Base-by-base conservation (phyloP, 2,113 vertebrate genomes). In the Lucifuga dentata region DNA sequence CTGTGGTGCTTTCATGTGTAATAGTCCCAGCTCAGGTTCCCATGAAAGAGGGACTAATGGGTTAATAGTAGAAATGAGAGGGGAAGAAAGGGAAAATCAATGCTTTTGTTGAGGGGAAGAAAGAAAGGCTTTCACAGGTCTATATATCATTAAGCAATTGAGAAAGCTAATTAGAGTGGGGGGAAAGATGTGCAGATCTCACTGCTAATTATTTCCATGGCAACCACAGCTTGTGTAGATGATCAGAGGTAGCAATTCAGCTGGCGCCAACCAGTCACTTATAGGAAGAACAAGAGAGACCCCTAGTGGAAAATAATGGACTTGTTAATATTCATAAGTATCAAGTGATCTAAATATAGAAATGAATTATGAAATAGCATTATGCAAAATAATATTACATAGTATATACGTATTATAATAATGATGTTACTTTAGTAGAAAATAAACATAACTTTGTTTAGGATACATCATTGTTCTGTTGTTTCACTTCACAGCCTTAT, bases 81-180 rank as follows among this genome's bases (percentile, higher is more conserved):
- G 76, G 89, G 85, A 89, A 85, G 89, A 84, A 83, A 81, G 52
- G 73, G 80, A 71, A 88, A 88, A 91, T 92, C 87, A 89, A 89
- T 91, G 90, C 91, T 91, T 92, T 93, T 93, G 90, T 93, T 85
- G 84, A 86, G 78, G 65, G 83, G 79, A 89, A 92, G 90, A 92
- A 90, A 92, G 86, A 77, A 83, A 89, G 83, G 86, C 90, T 92
- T 92, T 92, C 91, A 91, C 91, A 93, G 89, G 92, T 93, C 91
- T 91, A 91, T 91, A 89, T 93, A 89, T 92, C 92, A 93, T 93
- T 93, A 93, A 92, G 92, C 91, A 93, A 93, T 92, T 93, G 90
- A 92, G 89, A 90, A 93, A 90, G 89, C 89, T 93, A 93, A 93
- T 93, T 93, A 92, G 89, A 89, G 87, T 78, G 76, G 80, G 86